Conservation (phyloP, 2,888 invertebrate genomes). For the Lissonota sp. region DNA sequence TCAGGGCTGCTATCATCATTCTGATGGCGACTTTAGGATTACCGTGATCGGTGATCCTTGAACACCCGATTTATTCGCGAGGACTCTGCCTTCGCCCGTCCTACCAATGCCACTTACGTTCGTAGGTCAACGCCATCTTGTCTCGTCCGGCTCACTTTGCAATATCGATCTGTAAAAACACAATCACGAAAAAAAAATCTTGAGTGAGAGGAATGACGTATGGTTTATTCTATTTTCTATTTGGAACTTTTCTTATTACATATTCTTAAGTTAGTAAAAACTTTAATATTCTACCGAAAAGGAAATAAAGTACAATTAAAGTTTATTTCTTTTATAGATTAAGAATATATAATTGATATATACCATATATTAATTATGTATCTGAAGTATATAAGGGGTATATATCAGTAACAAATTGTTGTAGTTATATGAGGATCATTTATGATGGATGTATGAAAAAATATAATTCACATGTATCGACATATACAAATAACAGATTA, state of each 20-base stretch:
- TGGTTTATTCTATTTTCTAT: neutral
- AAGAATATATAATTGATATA: too few relatives aligned
- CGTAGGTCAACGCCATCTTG: slow-evolving; percentile 74
- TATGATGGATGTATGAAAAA: too few relatives aligned
- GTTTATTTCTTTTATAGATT: too few relatives aligned
- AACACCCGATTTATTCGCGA: slow-evolving; percentile 58
- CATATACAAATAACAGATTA: too few relatives aligned
- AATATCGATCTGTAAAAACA: slow-evolving; percentile 29
- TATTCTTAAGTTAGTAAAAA: neutral
- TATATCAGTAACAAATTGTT: too few relatives aligned
- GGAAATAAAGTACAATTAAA: too few relatives aligned
- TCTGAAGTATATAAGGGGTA: too few relatives aligned
- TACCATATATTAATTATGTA: too few relatives aligned
- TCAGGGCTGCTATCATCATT: slow-evolving; percentile 77
- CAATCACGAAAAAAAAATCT: neutral
- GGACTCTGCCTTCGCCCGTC: slow-evolving; percentile 70
- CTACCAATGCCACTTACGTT: slow-evolving; percentile 75
- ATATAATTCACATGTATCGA: too few relatives aligned
- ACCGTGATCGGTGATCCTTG: slow-evolving; percentile 50
- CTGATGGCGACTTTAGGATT: slow-evolving; percentile 53
- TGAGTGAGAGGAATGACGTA: neutral
- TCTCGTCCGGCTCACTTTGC: slow-evolving; percentile 49
- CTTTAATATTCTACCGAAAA: too few relatives aligned
- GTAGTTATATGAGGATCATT: too few relatives aligned
- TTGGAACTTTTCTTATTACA: too few relatives aligned